phyloP scores from a whole-genome alignment of 2,113 vertebrate species.

The Hypocryptadius cinnamomeus region DNA sequence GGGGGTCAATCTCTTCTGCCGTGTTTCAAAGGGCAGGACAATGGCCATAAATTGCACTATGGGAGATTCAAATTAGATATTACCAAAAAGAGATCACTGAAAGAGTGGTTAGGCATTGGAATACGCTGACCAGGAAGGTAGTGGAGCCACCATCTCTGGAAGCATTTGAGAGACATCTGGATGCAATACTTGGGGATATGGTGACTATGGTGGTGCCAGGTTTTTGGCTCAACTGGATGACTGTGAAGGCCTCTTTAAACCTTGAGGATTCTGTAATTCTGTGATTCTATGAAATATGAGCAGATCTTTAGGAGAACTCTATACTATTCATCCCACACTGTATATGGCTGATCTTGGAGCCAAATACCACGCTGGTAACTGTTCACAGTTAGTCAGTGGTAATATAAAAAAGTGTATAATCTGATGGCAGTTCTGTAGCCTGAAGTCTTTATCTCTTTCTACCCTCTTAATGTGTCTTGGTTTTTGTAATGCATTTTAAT shows the following conservation, averaged over 20 bases:
- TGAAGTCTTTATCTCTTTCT: background rate
- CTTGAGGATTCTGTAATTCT: background rate
- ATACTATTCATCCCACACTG: background rate
- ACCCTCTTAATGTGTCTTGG: background rate
- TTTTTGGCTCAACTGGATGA: background rate
- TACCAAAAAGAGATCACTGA: background rate
- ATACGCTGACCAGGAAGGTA: accelerated
- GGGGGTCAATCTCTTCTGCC: background rate
- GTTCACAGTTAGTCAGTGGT: background rate
- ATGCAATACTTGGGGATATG: background rate
- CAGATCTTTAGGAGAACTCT: background rate
- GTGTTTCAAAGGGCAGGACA: background rate
- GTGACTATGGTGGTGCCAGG: background rate
- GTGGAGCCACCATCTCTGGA: background rate
- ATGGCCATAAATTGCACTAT: background rate
- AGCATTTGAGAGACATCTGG: background rate
- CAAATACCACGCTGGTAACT: background rate
- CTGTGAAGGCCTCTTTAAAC: background rate
- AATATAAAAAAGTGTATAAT: background rate
- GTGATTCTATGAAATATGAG: background rate
- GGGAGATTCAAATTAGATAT: background rate
- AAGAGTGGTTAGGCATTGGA: background rate
- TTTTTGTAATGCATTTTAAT: background rate
- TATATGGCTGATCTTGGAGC: background rate
- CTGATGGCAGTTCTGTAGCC: background rate